These are phyloP conservation scores for Eufriesea mexicana DNA, from an alignment of 1,140 invertebrate genomes.

Conservation along the genomic window DNA sequence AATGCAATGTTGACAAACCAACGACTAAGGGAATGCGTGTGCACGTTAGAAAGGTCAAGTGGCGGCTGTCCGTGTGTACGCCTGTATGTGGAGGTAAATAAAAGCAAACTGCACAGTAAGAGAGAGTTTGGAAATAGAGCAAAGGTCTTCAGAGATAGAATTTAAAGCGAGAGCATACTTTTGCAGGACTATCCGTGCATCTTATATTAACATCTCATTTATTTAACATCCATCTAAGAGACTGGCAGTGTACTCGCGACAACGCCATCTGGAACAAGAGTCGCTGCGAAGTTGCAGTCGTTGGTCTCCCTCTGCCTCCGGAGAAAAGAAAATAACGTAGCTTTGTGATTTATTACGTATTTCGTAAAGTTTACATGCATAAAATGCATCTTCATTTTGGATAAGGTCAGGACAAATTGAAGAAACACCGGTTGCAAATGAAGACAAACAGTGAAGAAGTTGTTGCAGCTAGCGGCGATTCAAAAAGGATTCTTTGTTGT, in stretches of 20 bases:
- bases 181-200: background rate
- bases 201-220: background rate
- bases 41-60: constrained; percentile 13
- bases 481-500: constrained; percentile 3
- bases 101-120: background rate
- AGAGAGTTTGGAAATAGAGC: background rate
- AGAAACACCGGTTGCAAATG: constrained; percentile 8
- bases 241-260: background rate
- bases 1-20: background rate
- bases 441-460: constrained; percentile 17
- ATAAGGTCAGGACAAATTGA: background rate
- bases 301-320: background rate
- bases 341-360: background rate
- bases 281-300: background rate
- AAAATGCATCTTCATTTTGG: constrained; percentile 1
- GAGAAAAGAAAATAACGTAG: background rate
- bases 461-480: background rate
- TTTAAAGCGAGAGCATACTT: background rate
- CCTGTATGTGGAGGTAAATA: background rate
- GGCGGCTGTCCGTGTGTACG: background rate
- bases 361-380: background rate
- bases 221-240: background rate
- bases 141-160: background rate
- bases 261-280: background rate
- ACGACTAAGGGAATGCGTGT: background rate